Percentiles rank a stretch among this genome's conserved stretches.
These are phyloP conservation scores for Machimus atricapillus DNA, from an alignment of 2,888 invertebrate genomes.

Conservation along the genomic window DNA sequence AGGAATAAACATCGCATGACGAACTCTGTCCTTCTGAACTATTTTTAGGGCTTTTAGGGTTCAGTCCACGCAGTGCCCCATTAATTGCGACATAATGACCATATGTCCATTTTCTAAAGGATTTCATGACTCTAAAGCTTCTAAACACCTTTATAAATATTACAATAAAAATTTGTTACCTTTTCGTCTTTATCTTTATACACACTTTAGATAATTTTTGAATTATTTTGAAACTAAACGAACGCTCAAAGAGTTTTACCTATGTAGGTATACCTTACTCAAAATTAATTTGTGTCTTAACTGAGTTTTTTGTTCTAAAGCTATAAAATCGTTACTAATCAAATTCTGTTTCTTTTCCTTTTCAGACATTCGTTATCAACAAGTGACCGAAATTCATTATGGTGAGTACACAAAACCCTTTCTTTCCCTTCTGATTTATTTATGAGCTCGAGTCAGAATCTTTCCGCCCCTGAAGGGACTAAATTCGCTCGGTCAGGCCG, in stretches of 20 bases:
- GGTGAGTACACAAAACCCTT: conserved; percentile 41
- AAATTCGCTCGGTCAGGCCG: neutral
- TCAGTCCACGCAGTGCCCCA: neutral
- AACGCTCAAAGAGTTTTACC: neutral
- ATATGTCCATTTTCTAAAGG: neutral
- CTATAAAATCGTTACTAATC: neutral
- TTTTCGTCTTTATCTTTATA: too few relatives aligned
- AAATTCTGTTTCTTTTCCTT: conserved; percentile 14
- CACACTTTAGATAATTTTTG: too few relatives aligned
- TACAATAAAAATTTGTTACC: too few relatives aligned
- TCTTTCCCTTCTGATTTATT: neutral
- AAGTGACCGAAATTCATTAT: conserved; percentile 45
- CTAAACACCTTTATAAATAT: too few relatives aligned
- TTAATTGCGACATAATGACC: neutral
- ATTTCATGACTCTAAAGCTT: neutral
- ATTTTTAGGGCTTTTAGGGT: neutral
- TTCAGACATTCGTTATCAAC: conserved; percentile 44
- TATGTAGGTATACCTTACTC: neutral
- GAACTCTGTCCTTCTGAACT: neutral
- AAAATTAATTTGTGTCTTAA: neutral
- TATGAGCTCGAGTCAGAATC: neutral
- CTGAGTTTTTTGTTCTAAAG: neutral
- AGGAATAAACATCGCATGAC: neutral
- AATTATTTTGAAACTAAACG: neutral
- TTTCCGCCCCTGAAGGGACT: neutral